phyloP scores from a whole-genome alignment of 2,888 invertebrate species.

The Drosophila quasianomalipes region DNA sequence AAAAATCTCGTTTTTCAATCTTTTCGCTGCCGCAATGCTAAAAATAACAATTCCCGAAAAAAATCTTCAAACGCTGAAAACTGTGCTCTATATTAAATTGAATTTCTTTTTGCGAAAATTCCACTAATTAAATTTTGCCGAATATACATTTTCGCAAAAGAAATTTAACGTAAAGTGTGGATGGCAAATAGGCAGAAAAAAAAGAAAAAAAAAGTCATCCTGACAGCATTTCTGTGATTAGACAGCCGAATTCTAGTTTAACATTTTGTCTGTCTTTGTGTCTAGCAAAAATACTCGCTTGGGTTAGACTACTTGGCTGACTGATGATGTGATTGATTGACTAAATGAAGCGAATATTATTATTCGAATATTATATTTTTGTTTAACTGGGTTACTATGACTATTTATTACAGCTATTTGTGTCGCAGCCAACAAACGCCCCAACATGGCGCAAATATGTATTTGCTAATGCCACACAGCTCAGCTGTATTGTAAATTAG shows the following conservation, averaged over 20 bases:
- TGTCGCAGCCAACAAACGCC: slow-evolving; percentile 49
- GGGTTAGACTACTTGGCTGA: slow-evolving; percentile 44
- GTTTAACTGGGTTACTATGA: slow-evolving; percentile 68
- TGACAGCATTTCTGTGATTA: neutral
- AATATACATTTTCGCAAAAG: neutral
- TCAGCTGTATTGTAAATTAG: slow-evolving; percentile 44
- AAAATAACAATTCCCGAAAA: neutral
- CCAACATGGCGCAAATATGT: slow-evolving; percentile 35
- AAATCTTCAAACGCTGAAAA: neutral
- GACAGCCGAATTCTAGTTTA: slow-evolving; percentile 7
- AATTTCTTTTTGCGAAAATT: neutral
- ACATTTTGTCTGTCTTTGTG: slow-evolving; percentile 7
- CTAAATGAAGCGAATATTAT: slow-evolving; percentile 49
- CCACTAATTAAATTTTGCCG: neutral
- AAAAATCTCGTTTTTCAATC: neutral
- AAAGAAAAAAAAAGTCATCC: neutral
- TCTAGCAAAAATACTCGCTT: slow-evolving; percentile 25
- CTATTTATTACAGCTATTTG: slow-evolving; percentile 74
- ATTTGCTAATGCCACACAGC: slow-evolving; percentile 38
- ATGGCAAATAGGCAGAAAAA: neutral
- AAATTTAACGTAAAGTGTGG: neutral
- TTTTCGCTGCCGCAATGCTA: neutral
- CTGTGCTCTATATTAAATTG: neutral
- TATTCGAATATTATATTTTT: slow-evolving; percentile 35
- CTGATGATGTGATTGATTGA: slow-evolving; percentile 63